A percentile compares a stretch with the other conserved stretches of the same genome.
These are phyloP conservation scores for Heteromurus nitidus DNA, from an alignment of 2,888 invertebrate species.

Conservation along the genomic window DNA sequence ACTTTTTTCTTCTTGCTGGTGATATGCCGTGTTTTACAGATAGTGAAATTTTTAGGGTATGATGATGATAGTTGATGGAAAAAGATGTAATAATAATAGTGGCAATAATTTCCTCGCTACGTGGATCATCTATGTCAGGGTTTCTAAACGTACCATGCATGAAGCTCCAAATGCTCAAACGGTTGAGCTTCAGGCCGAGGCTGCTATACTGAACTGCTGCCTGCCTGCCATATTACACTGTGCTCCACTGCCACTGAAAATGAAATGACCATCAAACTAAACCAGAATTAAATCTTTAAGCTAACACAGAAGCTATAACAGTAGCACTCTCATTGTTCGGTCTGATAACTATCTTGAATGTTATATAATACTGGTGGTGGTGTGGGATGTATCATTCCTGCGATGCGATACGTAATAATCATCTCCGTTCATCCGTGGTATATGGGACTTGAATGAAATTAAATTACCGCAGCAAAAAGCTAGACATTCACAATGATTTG, in stretches of 20 bases:
- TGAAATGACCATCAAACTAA: slow-evolving; percentile 59
- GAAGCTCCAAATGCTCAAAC: slow-evolving; percentile 66
- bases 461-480: no score
- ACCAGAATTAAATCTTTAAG: slow-evolving; percentile 12
- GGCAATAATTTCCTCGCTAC: slow-evolving; percentile 64
- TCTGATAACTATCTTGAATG: slow-evolving; percentile 56
- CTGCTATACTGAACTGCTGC: slow-evolving; percentile 17
- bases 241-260: slow-evolving; percentile 62
- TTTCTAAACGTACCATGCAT: slow-evolving; percentile 51
- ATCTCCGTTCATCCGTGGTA: slow-evolving; percentile 52
- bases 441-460: slow-evolving; percentile 42
- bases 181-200: slow-evolving; percentile 61
- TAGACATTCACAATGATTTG: no score
- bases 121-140: slow-evolving; percentile 67
- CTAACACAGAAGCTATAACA: slow-evolving; percentile 16
- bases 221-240: slow-evolving; percentile 32
- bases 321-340: slow-evolving; percentile 45
- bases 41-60: slow-evolving; percentile 57
- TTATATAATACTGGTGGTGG: slow-evolving; percentile 25
- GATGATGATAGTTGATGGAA: slow-evolving; percentile 50
- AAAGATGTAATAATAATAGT: slow-evolving; percentile 48
- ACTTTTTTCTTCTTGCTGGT: slow-evolving; percentile 47
- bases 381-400: slow-evolving; percentile 23
- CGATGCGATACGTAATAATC: no score
- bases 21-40: slow-evolving; percentile 11